A percentile compares a stretch with the other conserved stretches of the same genome.
Conservation (phyloP, 2,797 vertebrate genomes). For the Clarias laeviceps region DNA sequence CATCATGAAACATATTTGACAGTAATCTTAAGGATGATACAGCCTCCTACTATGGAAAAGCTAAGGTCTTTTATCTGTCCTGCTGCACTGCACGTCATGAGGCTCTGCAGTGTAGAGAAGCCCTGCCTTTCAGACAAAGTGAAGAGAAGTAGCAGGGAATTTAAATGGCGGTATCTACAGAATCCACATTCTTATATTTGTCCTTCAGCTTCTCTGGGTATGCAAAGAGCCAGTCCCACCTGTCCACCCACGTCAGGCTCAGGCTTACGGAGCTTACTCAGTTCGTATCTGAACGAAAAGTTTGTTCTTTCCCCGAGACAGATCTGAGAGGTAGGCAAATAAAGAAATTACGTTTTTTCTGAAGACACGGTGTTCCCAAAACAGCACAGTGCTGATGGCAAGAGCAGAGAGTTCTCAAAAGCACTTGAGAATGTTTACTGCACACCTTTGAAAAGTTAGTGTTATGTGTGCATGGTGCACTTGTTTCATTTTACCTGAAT, state of each 20-base stretch:
- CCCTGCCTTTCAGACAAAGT: conserved; percentile 27
- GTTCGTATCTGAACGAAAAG: conserved; percentile 16
- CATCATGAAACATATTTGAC: neutral
- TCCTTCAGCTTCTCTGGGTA: conserved; percentile 42
- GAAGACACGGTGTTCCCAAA: conserved; percentile 1
- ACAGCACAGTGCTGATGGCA: conserved; percentile 23
- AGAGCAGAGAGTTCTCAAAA: conserved; percentile 22
- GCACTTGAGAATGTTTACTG: conserved; percentile 31
- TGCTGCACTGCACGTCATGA: conserved; percentile 30
- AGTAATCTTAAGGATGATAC: neutral
- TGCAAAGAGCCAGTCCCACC: conserved; percentile 33
- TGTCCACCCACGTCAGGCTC: conserved; percentile 34
- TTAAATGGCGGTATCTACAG: conserved; percentile 22
- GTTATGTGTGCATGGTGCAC: neutral
- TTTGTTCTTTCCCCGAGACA: conserved; percentile 29
- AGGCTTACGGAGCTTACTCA: conserved; percentile 29
- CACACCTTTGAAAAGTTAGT: conserved; percentile 11
- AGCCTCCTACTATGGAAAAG: neutral
- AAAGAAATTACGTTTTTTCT: conserved; percentile 33
- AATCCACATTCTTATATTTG: conserved; percentile 33
- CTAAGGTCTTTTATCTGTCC: neutral
- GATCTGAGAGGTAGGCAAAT: conserved; percentile 35
- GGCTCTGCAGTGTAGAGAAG: conserved; percentile 17
- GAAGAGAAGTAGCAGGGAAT: conserved; percentile 29
- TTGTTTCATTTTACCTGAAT: neutral